Conservation (phyloP, 1,140 invertebrate genomes). For the Chelonus insularis region DNA sequence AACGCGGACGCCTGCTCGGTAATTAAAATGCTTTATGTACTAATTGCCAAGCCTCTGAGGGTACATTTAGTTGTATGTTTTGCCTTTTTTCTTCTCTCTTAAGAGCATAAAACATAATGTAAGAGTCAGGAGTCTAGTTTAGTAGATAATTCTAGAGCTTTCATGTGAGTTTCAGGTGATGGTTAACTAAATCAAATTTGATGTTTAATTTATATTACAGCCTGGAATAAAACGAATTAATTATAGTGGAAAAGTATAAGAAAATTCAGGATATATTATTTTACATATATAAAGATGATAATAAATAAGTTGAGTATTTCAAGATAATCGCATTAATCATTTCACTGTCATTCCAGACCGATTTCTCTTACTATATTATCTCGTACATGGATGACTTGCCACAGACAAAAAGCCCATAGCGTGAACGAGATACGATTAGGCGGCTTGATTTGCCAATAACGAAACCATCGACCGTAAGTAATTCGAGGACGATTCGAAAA, state of each 20-base stretch:
- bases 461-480: conserved; percentile 25
- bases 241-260: too few species aligned
- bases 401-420: conserved; percentile 30
- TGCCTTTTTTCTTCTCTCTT: neutral
- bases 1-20: conserved; percentile 7
- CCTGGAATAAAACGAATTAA: too few species aligned
- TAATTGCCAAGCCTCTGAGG: conserved; percentile 27
- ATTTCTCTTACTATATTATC: conserved; percentile 20
- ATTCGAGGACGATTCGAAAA: conserved; percentile 9
- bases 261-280: too few species aligned
- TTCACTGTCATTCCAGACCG: conserved; percentile 7
- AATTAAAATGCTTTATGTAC: conserved; percentile 21
- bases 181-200: neutral
- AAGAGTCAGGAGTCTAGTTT: neutral
- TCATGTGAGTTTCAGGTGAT: too few species aligned
- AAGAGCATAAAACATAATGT: neutral
- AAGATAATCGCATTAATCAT: conserved; percentile 21
- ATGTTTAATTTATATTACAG: neutral
- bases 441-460: conserved; percentile 24
- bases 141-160: neutral
- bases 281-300: too few species aligned
- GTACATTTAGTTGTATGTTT: conserved; percentile 7
- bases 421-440: conserved; percentile 20
- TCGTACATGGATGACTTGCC: conserved; percentile 26
- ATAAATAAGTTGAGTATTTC: too few species aligned